phyloP scores from a whole-genome alignment of 1,140 invertebrate genomes.

The Lepidurus apus region DNA sequence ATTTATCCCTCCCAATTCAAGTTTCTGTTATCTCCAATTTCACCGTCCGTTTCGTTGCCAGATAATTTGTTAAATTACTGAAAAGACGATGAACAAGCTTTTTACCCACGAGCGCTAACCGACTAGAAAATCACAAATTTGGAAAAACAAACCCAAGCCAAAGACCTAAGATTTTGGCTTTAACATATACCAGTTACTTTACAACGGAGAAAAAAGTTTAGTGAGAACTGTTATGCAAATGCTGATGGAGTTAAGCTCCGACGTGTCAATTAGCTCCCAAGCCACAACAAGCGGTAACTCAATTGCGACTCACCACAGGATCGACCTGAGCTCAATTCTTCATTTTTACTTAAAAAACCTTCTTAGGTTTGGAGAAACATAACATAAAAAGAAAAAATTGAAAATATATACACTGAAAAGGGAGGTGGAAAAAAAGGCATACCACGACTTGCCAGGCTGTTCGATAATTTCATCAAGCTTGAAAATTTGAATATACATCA shows the following conservation, averaged over 20 bases:
- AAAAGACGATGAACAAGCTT: too few species aligned
- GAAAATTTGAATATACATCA: constrained; percentile 9
- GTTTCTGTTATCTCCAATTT: background rate
- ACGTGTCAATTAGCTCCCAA: constrained; percentile 4
- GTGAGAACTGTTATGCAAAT: background rate
- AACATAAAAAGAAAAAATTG: background rate
- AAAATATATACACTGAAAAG: background rate
- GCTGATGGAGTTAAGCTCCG: constrained; percentile 5
- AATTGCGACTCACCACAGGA: background rate
- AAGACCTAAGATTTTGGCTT: background rate
- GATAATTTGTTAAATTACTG: too few species aligned
- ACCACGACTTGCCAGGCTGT: background rate
- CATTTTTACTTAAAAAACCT: background rate
- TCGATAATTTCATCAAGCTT: constrained; percentile 15
- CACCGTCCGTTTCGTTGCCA: background rate
- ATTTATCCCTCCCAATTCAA: constrained; percentile 7
- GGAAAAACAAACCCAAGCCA: constrained; percentile 18
- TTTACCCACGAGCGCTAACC: background rate
- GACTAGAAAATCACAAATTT: background rate
- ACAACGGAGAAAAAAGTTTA: background rate
- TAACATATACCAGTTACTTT: background rate
- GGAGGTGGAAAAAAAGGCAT: background rate
- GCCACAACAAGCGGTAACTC: background rate
- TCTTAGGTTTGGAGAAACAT: background rate
- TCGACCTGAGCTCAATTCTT: background rate